Base-by-base conservation (phyloP, 2,113 vertebrate genomes). In the Lethenteron camtschaticum region DNA sequence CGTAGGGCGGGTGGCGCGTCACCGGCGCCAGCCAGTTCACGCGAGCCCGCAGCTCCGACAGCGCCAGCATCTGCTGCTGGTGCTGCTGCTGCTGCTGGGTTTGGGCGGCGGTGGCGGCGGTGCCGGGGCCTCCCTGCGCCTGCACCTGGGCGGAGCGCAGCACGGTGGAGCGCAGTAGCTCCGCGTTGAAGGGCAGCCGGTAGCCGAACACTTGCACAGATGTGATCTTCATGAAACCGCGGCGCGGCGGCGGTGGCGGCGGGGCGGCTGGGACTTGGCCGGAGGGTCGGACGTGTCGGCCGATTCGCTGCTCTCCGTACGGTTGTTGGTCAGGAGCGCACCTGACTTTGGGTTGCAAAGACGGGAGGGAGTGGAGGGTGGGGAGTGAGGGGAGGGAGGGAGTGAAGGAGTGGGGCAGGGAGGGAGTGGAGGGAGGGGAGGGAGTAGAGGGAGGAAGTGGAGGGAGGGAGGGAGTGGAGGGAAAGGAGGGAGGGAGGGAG, bases 121-220 rank as follows among this genome's bases (percentile, higher is more conserved):
- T 96, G 82, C 95, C 95, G 77, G 94, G 91, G 70, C 84, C 88
- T 0, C 88, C 89, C 78, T 99, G 94, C 0, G 92, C 90, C 79
- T 99, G 95, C 0, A 92, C 96, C 81, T 99, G 94, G 81, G 96
- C 96, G 72, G 96, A 90, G 81, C 96, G 94, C 76, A 96, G 91
- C 75, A 99, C 94, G 0, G 92, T 92, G 10, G 92, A 96, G 72
- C 92, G 88, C 11, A 99, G 82, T 24, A 99, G 83, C 78, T 99
- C 92, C 0, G 85, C 88, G 0, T 97, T 99, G 77, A 99, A 99
- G 70, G 90, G 84, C 75, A 99, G 79, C 82, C 95, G 96, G 78
- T 97, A 99, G 71, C 95, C 95, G 1, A 87, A 99, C 73, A 99
- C 88, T 80, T 96, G 95, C 78, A 99, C 88, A 3, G 96, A 92